Conservation (phyloP, 2,797 vertebrate genomes). For the Threskiornis aethiopicus region DNA sequence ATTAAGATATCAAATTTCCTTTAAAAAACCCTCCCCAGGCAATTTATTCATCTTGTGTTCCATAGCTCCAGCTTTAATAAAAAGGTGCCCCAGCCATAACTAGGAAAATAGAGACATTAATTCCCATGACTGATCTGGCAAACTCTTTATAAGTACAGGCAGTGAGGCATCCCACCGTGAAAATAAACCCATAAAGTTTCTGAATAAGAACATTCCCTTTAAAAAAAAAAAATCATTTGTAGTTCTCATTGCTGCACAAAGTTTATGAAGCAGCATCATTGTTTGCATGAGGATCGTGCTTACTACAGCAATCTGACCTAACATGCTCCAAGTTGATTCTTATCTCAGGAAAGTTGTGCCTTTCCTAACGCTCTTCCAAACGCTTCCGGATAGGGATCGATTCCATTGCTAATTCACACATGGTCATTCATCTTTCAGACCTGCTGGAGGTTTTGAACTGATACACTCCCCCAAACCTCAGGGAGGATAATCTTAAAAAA, state of each 20-base stretch:
- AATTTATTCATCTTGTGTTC: neutral
- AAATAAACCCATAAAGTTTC: neutral
- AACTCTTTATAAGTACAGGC: neutral
- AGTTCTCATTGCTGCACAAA: neutral
- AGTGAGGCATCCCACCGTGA: neutral
- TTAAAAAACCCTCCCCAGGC: neutral
- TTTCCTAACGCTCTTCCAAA: neutral
- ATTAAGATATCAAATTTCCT: neutral
- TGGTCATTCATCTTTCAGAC: neutral
- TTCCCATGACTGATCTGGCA: neutral
- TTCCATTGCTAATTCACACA: neutral
- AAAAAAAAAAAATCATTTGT: neutral
- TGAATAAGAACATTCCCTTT: neutral
- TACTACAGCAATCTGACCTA: neutral
- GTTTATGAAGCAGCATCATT: neutral
- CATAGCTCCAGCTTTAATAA: neutral
- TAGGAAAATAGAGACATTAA: neutral
- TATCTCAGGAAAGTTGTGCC: neutral
- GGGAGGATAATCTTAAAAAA: neutral
- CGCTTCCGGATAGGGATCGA: neutral
- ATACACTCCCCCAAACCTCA: neutral
- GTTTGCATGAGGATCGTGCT: neutral
- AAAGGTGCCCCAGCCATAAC: neutral
- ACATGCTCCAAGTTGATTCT: accelerated
- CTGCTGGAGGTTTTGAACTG: neutral